These are phyloP conservation scores for Chiloscyllium punctatum DNA, from an alignment of 2,797 vertebrate species.

Conservation along the genomic window DNA sequence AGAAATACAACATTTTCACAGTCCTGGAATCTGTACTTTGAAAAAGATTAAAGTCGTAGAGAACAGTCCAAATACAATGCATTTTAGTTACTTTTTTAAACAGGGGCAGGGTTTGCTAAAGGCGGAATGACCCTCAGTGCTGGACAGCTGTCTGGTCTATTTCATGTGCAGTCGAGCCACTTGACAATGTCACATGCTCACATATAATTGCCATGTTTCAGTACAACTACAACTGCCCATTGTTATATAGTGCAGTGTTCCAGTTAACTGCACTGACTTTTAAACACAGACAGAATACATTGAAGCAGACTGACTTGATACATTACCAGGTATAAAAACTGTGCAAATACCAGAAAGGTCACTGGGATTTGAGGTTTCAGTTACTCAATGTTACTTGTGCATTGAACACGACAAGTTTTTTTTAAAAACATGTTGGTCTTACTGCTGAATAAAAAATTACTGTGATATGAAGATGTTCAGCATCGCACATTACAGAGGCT, in stretches of 20 bases:
- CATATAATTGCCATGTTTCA: background rate
- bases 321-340: background rate
- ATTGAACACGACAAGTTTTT: background rate
- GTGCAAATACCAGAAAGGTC: background rate
- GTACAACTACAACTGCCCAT: background rate
- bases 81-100: background rate
- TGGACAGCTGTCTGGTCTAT: background rate
- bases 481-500: background rate
- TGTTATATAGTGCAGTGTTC: background rate
- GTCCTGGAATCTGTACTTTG: background rate
- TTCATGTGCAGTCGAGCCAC: background rate
- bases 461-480: background rate
- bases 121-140: background rate
- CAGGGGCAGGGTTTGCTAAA: background rate
- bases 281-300: constrained; percentile 3
- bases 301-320: background rate
- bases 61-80: background rate
- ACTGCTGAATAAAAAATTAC: background rate
- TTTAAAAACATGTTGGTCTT: background rate
- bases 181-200: background rate
- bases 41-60: background rate
- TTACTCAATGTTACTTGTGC: background rate
- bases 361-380: background rate
- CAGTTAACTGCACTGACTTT: constrained; percentile 8
- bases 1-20: background rate